phyloP scores from a whole-genome alignment of 2,113 vertebrate species.

The Diphyllodes magnificus region DNA sequence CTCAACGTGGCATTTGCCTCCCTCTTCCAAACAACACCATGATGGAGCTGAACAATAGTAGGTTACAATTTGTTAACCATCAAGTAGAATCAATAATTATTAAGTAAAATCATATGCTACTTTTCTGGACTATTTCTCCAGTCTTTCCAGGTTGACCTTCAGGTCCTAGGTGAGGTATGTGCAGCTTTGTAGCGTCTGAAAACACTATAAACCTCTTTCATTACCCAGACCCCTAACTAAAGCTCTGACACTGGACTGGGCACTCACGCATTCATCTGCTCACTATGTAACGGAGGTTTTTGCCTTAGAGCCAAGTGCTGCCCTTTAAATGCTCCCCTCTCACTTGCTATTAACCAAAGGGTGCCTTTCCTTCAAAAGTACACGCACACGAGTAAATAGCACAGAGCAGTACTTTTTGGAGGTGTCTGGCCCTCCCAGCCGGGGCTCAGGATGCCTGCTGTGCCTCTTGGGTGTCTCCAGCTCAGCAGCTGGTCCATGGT shows the following conservation, averaged over 20 bases:
- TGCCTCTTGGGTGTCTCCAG: neutral
- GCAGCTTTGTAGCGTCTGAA: neutral
- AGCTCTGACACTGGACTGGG: neutral
- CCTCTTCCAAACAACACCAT: neutral
- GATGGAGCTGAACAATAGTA: neutral
- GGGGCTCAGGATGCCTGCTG: neutral
- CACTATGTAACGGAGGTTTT: neutral
- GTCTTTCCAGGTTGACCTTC: neutral
- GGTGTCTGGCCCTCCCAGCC: neutral
- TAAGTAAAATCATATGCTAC: neutral
- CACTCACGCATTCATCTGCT: accelerated
- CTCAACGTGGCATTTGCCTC: neutral
- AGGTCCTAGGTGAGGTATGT: neutral
- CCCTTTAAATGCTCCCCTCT: neutral
- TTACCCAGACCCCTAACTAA: neutral
- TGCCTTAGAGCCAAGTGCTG: neutral
- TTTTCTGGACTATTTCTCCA: neutral
- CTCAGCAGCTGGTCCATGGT: accelerated
- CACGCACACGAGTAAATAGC: neutral
- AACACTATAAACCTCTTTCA: neutral
- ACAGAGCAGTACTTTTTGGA: neutral
- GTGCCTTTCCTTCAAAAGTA: neutral
- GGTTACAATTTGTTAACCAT: neutral
- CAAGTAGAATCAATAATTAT: neutral
- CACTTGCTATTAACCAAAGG: neutral